Base-by-base conservation (phyloP, 2,797 vertebrate species). In the Thripadectes ignobilis region DNA sequence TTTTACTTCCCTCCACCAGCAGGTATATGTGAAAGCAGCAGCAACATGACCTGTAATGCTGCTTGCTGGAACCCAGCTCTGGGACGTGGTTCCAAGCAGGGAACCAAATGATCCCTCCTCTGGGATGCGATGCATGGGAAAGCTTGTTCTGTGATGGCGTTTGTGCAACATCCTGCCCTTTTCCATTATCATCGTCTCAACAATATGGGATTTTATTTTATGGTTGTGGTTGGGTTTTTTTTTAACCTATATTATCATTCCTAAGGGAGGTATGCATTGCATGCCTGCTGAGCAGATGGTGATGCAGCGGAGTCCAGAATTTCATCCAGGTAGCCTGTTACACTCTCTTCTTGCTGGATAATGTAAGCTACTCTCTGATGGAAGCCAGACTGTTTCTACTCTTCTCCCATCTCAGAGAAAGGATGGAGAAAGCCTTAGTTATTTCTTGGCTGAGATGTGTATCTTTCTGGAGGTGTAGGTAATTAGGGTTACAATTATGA, bases 381-480 rank as follows among this genome's bases (percentile, higher is more conserved):
- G 41, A 84, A 89, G 78, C 75, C 88, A 83, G 41, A 41, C 18
- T 82, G 20, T 38, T 91, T 74, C 65, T 75, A 12, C 26, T 49
- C 49, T 84, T 84, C 61, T 61, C 41, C 26, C 29, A 17, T 68
- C 62, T 78, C 67, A 76, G 34, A 79, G 59, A 69, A 85, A 73
- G 12, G 45, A 63, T 63, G 36, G 76, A 91, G 43, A 80, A 91
- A 81, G 66, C 71, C 45, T 69, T 76, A 62, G 62, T 68, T 92
- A 43, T 68, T 87, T 88, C 23, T 82, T 88, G 41, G 74, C 34
- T 16, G 49, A 66, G 66, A 41, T 82, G 55, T 55, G 36, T 69
- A 39, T 57, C 45, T 77, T 92, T 84, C 24, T 65, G 71, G 93
- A 82, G 65, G n/a, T 68, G 51, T 65, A 86, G 81, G 55, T 67